Conservation (phyloP, 2,888 invertebrate species). For the Archips xylosteana region DNA sequence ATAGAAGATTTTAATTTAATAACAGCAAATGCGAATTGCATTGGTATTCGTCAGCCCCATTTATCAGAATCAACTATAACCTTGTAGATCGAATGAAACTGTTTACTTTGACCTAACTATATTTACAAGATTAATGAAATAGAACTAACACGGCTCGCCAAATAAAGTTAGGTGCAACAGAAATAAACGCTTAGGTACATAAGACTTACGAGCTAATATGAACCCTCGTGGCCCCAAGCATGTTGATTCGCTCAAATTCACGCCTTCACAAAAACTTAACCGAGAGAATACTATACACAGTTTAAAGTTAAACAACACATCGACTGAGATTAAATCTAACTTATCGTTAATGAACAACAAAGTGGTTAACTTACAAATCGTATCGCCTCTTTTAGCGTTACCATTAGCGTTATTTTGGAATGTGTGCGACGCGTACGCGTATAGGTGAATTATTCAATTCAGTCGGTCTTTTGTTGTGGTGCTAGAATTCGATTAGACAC, state of each 20-base stretch:
- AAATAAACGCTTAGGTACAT: conserved; percentile 77
- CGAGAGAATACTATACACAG: conserved; percentile 82
- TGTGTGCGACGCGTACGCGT: conserved; percentile 75
- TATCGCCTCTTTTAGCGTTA: conserved; percentile 73
- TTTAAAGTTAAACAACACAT: conserved; percentile 79
- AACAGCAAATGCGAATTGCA: conserved; percentile 74
- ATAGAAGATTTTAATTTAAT: conserved; percentile 62
- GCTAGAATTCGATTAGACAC: neutral
- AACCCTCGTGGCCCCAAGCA: conserved; percentile 74
- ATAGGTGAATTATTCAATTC: conserved; percentile 36
- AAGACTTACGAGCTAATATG: conserved; percentile 76
- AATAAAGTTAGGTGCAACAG: conserved; percentile 79
- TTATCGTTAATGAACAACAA: conserved; percentile 85
- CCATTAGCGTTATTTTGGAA: conserved; percentile 80
- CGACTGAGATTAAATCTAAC: conserved; percentile 83
- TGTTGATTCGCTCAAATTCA: conserved; percentile 83
- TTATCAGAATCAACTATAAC: conserved; percentile 76
- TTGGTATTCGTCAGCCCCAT: conserved; percentile 70
- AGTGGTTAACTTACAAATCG: conserved; percentile 82
- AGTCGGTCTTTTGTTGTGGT: conserved; percentile 18
- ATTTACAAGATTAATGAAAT: conserved; percentile 77
- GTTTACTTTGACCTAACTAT: conserved; percentile 80
- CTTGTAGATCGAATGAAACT: conserved; percentile 71
- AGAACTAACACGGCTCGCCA: conserved; percentile 79
- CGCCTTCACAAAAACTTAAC: conserved; percentile 77